Evolutionary conservation across 2,888 invertebrate genomes (phyloP).

Genomic region (Sialis fuliginosa): DNA sequence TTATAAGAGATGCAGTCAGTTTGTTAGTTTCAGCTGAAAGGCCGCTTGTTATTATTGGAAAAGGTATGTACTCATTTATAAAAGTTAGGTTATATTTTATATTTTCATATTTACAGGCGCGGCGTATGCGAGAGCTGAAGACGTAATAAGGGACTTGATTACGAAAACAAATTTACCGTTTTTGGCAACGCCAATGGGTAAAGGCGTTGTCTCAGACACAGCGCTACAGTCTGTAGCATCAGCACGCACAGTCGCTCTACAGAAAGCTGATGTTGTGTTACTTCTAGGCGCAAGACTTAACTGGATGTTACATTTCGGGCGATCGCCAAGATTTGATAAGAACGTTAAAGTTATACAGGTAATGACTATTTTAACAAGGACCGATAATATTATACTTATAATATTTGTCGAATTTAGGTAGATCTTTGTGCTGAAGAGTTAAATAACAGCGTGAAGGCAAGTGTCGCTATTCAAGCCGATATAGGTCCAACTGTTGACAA

Average conservation of each 20-base stretch:
- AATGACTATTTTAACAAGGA: background rate
- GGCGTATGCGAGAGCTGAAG: constrained; percentile 65
- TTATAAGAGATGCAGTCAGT: constrained; percentile 51
- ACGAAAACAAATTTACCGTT: constrained; percentile 63
- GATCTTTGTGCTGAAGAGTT: constrained; percentile 83
- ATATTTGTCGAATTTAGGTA: constrained; percentile 30
- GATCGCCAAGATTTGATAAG: constrained; percentile 62
- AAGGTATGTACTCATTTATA: constrained; percentile 21
- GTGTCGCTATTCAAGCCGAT: constrained; percentile 73
- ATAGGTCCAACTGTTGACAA: constrained; percentile 52
- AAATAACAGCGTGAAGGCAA: constrained; percentile 69
- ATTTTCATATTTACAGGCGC: constrained; percentile 37
- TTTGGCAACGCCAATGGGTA: constrained; percentile 90
- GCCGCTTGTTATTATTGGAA: constrained; percentile 83
- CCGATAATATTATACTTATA: background rate
- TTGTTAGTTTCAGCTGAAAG: constrained; percentile 50
- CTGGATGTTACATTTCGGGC: constrained; percentile 97
- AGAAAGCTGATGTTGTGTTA: constrained; percentile 75
- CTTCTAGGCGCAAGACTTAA: constrained; percentile 83
- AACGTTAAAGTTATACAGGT: constrained; percentile 83
- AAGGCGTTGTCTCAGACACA: constrained; percentile 58
- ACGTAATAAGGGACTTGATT: constrained; percentile 49
- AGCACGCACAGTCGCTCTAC: constrained; percentile 71
- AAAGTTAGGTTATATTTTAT: background rate
- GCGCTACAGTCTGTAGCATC: constrained; percentile 62